Percentiles rank a stretch among this genome's conserved stretches.
Evolutionary conservation across 2,888 invertebrate species (phyloP).

Genomic region (Phymatocera aterrima): DNA sequence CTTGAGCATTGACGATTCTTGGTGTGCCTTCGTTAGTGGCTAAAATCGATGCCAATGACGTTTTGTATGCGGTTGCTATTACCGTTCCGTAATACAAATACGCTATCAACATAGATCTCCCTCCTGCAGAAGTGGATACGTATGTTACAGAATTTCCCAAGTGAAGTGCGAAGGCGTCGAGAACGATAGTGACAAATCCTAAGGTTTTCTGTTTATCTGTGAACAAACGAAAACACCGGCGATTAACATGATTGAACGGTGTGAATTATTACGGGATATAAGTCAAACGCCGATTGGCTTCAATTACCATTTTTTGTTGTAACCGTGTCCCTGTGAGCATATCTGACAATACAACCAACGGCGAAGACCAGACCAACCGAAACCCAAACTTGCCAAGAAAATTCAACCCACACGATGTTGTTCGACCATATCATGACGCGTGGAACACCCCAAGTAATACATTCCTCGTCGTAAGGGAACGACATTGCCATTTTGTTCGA

Average conservation of each 20-base stretch:
- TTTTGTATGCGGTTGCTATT: constrained; percentile 27
- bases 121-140: neutral
- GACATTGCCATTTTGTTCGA: neutral
- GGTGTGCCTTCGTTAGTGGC: neutral
- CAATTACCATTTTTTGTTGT: neutral
- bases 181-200: neutral
- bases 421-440: neutral
- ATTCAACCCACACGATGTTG: constrained; percentile 24
- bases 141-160: constrained; percentile 16
- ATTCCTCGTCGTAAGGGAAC: constrained; percentile 11
- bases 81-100: constrained; percentile 3
- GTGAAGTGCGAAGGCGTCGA: constrained; percentile 5
- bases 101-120: neutral
- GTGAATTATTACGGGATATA: neutral
- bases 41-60: constrained; percentile 26
- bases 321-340: neutral
- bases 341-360: neutral
- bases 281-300: neutral
- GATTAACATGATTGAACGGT: neutral
- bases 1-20: constrained; percentile 15
- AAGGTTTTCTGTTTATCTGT: neutral
- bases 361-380: neutral
- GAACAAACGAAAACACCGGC: neutral
- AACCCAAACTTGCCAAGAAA: constrained; percentile 28
- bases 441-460: constrained; percentile 22